A percentile compares a stretch with the other conserved stretches of the same genome.
These are phyloP conservation scores for Callimorpha dominula DNA, from an alignment of 2,888 invertebrate genomes.

Conservation along the genomic window DNA sequence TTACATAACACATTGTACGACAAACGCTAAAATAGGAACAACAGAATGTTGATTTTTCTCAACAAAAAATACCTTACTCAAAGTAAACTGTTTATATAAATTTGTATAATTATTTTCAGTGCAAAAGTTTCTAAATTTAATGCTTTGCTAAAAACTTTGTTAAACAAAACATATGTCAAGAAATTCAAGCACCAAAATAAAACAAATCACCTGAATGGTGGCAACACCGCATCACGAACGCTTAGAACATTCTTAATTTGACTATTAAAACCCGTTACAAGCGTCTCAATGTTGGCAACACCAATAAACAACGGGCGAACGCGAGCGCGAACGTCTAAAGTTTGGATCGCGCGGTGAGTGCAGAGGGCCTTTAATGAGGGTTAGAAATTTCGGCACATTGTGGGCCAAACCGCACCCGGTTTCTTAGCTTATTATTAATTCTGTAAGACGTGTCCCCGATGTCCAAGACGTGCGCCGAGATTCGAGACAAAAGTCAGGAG, in stretches of 20 bases:
- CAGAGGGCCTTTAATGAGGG: conserved; percentile 85
- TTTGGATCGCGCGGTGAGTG: conserved; percentile 83
- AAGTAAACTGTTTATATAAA: background rate
- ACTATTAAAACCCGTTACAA: conserved; percentile 81
- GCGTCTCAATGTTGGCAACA: conserved; percentile 80
- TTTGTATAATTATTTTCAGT: conserved; percentile 1
- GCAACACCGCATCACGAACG: conserved; percentile 58
- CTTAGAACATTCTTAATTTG: conserved; percentile 79
- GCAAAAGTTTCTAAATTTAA: background rate
- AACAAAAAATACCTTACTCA: background rate
- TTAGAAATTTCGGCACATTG: conserved; percentile 85
- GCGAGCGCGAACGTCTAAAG: conserved; percentile 80
- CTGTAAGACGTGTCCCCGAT: conserved; percentile 87
- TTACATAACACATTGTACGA: background rate
- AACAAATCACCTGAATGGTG: conserved; percentile 57
- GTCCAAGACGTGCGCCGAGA: conserved; percentile 87
- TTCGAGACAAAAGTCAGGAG: conserved; percentile 86
- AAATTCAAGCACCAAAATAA: conserved; percentile 53
- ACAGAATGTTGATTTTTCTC: too few species aligned
- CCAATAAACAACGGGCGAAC: conserved; percentile 82
- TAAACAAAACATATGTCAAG: conserved; percentile 16
- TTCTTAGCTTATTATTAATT: conserved; percentile 88
- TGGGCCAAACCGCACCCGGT: conserved; percentile 84
- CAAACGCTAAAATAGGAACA: background rate
- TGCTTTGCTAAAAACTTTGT: background rate